phyloP scores from a whole-genome alignment of 1,140 invertebrate species.

The Pemphigus obesinymphae region DNA sequence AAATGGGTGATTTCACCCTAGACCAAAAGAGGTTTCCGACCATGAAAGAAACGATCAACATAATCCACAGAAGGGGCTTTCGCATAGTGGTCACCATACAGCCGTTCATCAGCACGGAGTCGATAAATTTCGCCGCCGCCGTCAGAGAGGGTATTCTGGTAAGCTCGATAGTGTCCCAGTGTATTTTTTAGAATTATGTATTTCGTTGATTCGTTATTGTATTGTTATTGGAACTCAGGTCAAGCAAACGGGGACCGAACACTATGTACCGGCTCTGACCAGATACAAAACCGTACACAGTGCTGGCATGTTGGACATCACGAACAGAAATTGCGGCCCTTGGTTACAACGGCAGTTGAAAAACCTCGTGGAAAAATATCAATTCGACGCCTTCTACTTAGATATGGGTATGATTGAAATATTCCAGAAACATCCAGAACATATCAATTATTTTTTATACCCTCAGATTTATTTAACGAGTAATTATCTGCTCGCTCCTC shows the following conservation, averaged over 20 bases:
- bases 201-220: too few relatives aligned
- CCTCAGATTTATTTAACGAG: too few relatives aligned
- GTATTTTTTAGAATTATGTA: too few relatives aligned
- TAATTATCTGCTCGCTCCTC: too few relatives aligned
- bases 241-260: background rate
- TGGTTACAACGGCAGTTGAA: slow-evolving; percentile 76
- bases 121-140: slow-evolving; percentile 69
- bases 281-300: slow-evolving; percentile 69
- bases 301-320: slow-evolving; percentile 77
- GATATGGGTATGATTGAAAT: slow-evolving; percentile 62
- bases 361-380: slow-evolving; percentile 64
- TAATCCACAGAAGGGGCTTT: slow-evolving; percentile 76
- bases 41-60: slow-evolving; percentile 71
- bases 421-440: too few relatives aligned
- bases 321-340: slow-evolving; percentile 68
- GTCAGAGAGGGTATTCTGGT: slow-evolving; percentile 67
- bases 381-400: slow-evolving; percentile 84
- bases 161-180: too few relatives aligned
- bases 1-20: slow-evolving; percentile 71
- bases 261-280: slow-evolving; percentile 49
- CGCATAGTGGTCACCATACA: slow-evolving; percentile 77
- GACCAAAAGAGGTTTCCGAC: slow-evolving; percentile 68
- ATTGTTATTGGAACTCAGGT: slow-evolving; percentile 5
- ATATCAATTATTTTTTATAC: too few relatives aligned
- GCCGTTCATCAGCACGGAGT: slow-evolving; percentile 81